Evolutionary conservation across 1,140 invertebrate genomes (phyloP).

Genomic region (Liolophura sinensis): DNA sequence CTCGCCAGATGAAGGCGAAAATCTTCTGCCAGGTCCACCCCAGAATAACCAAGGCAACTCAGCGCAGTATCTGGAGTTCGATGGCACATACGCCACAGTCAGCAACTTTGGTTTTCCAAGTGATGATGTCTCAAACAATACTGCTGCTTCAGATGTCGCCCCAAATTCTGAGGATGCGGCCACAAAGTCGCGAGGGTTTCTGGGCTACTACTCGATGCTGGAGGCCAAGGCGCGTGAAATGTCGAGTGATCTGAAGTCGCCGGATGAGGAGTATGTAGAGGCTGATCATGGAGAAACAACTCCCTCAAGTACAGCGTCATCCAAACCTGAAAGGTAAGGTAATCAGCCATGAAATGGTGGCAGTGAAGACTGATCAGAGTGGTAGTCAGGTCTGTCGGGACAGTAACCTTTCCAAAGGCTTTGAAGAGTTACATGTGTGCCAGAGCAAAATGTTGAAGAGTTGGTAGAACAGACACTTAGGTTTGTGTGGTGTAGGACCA

Average conservation of each 20-base stretch:
- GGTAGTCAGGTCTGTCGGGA: no score
- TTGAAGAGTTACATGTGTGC: no score
- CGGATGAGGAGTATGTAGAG: not conserved
- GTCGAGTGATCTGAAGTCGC: not conserved
- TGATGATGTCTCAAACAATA: not conserved
- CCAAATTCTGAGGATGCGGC: not conserved
- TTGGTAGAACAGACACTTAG: no score
- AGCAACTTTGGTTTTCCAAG: not conserved
- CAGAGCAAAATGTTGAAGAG: no score
- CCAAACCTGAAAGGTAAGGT: no score
- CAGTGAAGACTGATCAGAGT: no score
- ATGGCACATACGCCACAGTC: not conserved
- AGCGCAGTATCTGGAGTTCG: not conserved
- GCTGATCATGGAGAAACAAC: no score
- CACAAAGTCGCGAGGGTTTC: conserved; percentile 31
- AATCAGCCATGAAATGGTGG: no score
- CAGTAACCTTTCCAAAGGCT: no score
- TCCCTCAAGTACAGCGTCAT: no score
- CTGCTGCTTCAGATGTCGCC: not conserved
- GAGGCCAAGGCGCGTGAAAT: conserved; percentile 36
- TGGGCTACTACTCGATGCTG: conserved; percentile 45
- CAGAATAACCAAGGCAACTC: not conserved
- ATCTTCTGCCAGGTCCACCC: conserved; percentile 2
- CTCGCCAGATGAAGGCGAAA: not conserved
- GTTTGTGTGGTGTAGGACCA: no score